Base-by-base conservation (phyloP, 1,140 invertebrate genomes). In the Drosophila kanapiae region DNA sequence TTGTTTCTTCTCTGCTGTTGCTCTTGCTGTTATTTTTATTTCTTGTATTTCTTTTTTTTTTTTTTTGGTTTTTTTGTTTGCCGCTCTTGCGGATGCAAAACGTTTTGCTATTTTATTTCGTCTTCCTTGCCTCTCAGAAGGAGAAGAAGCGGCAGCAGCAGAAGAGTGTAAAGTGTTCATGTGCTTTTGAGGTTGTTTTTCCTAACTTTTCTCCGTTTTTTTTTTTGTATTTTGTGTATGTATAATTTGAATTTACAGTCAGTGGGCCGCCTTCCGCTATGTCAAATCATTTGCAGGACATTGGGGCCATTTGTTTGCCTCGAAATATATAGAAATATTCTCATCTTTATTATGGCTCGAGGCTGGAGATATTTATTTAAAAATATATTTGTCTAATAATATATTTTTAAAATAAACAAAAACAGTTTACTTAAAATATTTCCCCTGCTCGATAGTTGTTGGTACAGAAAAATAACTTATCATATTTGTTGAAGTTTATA, bases 231-330 rank as follows among this genome's bases (percentile, higher is more conserved):
- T 71, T 38, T 80, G 42, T 71, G 40, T 72, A 71, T 69, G 48
- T 85, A 82, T 86, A 86, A 86, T 86, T 86, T 86, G 82, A 72
- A 79, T 86, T 86, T 86, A 86, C 82, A 86, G 82, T 75, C 82
- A 81, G 64, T 82, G 78, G 82, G 78, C 68, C 82, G 82, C 82
- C 82, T 82, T 82, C 78, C 82, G 82, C 75, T 71, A 70, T 47
- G 60, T 65, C 68, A 86, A 86, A 78, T 78, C 49, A 85, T 78
- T 69, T 75, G 58, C n/a, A 37, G 70, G 45, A 86, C 82, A 76
- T 16, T 86, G 65, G 51, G 5, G 1, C 9, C 9, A 60, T 37
- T 45, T 43, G 10, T 53, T 27, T 42, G 18, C 11, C 9, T 2
- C 0, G 33, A 2, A 58, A 18, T 13, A 10, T 49, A 27, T 57